A percentile compares a stretch with the other conserved stretches of the same genome.
Evolutionary conservation across 2,113 vertebrate genomes (phyloP).

Genomic region (Cinclus mexicanus): DNA sequence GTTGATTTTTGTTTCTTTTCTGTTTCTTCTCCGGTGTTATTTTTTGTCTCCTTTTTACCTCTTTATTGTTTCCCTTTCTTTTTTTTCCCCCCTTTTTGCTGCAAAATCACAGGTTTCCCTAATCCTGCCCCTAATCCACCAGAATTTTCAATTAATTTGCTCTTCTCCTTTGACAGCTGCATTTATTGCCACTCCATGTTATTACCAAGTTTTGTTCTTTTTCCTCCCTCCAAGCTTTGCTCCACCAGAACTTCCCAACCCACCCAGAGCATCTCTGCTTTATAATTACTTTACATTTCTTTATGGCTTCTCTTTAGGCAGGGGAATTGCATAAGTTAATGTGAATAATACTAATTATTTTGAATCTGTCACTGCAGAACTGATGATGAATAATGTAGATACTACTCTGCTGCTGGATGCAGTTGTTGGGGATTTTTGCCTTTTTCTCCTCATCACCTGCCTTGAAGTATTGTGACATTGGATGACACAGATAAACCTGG

Average conservation of each 20-base stretch:
- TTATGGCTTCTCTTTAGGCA: background rate
- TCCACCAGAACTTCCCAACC: background rate
- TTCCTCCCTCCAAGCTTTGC: background rate
- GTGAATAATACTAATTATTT: constrained; percentile 59
- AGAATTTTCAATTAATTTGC: background rate
- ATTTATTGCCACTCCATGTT: background rate
- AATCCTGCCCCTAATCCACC: too few species aligned
- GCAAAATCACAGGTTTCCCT: background rate
- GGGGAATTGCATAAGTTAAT: constrained; percentile 40
- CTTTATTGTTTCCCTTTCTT: background rate
- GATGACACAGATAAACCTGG: constrained; percentile 8
- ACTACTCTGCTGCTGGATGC: background rate
- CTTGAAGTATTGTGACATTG: constrained; percentile 57
- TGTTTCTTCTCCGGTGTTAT: background rate
- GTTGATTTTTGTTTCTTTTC: background rate
- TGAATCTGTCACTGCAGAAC: constrained; percentile 40
- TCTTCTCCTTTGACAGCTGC: background rate
- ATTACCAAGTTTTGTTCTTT: background rate
- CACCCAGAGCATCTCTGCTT: background rate
- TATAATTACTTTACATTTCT: constrained; percentile 14
- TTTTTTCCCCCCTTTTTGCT: rapidly evolving
- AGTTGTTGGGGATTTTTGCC: background rate
- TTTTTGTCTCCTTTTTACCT: background rate
- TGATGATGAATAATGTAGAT: constrained; percentile 65
- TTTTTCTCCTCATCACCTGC: background rate